A percentile compares a stretch with the other conserved stretches of the same genome.
These are phyloP conservation scores for Premnoplex brunnescens DNA, from an alignment of 2,797 vertebrate genomes.

Conservation along the genomic window DNA sequence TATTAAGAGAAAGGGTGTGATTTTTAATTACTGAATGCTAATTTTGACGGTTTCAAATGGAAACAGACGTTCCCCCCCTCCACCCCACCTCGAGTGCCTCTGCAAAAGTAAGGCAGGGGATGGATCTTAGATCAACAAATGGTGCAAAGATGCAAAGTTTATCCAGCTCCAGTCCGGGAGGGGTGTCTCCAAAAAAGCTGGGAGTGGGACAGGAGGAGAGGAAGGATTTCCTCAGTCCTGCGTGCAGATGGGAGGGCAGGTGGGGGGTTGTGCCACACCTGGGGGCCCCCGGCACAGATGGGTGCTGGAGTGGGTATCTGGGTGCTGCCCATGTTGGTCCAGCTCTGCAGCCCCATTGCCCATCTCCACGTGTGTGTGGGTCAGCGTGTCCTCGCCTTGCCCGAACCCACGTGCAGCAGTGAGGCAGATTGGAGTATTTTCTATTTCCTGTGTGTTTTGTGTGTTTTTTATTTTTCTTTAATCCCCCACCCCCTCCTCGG, in stretches of 20 bases:
- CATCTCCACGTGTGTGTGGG: fast-evolving
- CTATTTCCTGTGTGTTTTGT: background rate
- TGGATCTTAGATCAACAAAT: slow-evolving; percentile 55
- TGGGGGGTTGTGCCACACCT: fast-evolving
- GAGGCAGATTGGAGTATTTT: background rate
- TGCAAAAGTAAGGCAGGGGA: slow-evolving; percentile 71
- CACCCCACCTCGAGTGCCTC: slow-evolving; percentile 63
- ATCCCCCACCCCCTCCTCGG: background rate
- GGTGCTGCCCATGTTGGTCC: background rate
- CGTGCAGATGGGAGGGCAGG: background rate
- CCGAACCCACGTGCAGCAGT: fast-evolving
- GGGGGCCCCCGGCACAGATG: background rate
- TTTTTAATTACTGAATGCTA: slow-evolving; percentile 89
- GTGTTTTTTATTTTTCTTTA: background rate
- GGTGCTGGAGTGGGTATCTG: background rate
- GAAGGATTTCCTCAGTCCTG: background rate
- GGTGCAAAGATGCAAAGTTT: slow-evolving; percentile 55
- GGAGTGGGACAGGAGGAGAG: background rate
- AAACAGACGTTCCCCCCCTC: slow-evolving; percentile 77
- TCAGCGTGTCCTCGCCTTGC: background rate
- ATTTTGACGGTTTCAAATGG: slow-evolving; percentile 86
- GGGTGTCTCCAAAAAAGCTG: background rate
- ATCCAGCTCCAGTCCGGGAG: background rate
- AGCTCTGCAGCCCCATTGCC: background rate
- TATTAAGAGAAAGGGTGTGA: slow-evolving; percentile 88